A percentile compares a stretch with the other conserved stretches of the same genome.
Evolutionary conservation across 2,113 vertebrate genomes (phyloP).

Genomic region (Ondatra zibethicus): DNA sequence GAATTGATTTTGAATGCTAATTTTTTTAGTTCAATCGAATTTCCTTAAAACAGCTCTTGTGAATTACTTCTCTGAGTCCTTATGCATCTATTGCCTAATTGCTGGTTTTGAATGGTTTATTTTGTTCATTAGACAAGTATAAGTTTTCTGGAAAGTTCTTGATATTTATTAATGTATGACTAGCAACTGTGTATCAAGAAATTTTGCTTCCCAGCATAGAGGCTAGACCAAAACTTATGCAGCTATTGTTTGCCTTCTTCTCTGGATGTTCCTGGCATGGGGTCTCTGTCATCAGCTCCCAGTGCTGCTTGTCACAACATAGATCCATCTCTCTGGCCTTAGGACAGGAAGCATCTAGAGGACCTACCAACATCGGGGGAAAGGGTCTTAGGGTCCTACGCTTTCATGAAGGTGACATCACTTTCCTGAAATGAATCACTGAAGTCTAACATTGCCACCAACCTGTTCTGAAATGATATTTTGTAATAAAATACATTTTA

Average conservation of each 20-base stretch:
- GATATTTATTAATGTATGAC: neutral
- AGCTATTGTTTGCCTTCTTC: neutral
- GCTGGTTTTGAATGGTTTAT: neutral
- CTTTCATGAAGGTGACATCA: neutral
- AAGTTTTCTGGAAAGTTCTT: neutral
- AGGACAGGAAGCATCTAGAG: neutral
- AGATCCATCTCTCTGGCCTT: neutral
- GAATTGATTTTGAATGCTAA: neutral
- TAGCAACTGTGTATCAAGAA: neutral
- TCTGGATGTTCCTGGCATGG: neutral
- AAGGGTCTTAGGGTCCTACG: neutral
- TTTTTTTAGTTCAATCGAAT: neutral
- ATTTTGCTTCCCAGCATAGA: neutral
- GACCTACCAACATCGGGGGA: neutral
- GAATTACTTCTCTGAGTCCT: neutral
- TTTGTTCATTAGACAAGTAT: neutral
- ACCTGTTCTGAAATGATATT: neutral
- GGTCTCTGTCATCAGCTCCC: too few species aligned
- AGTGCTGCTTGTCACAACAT: too few species aligned
- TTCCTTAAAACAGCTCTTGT: neutral
- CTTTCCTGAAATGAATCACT: neutral
- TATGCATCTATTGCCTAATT: neutral
- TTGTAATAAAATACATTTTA: neutral
- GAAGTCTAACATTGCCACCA: neutral
- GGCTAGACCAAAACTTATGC: neutral